These are phyloP conservation scores for Acropternis orthonyx DNA, from an alignment of 2,797 vertebrate species.

Conservation along the genomic window DNA sequence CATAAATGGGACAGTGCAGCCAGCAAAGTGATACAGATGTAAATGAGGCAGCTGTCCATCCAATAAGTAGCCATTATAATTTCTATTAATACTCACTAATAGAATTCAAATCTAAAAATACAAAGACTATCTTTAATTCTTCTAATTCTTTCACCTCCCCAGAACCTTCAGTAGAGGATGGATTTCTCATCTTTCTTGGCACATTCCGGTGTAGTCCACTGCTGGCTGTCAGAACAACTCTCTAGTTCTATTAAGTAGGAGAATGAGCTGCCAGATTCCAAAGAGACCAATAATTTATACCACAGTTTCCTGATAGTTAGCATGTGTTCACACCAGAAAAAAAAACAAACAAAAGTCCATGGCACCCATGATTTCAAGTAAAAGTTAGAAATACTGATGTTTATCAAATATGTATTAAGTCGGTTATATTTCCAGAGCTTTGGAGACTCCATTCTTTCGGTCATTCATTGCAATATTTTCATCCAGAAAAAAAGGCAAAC, in stretches of 20 bases:
- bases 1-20: not conserved
- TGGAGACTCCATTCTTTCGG: not conserved
- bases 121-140: not conserved
- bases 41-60: not conserved
- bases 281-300: not conserved
- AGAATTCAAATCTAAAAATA: not conserved
- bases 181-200: not conserved
- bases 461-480: not conserved
- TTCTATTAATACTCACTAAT: not conserved
- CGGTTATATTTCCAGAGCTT: not conserved
- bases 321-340: not conserved
- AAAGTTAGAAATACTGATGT: not conserved
- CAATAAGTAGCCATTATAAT: not conserved
- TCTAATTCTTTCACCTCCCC: not conserved
- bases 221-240: not conserved
- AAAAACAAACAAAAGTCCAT: fast-evolving
- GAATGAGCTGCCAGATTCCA: not conserved
- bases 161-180: not conserved
- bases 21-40: not conserved
- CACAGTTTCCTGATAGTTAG: not conserved
- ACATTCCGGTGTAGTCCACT: not conserved
- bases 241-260: not conserved
- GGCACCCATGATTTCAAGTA: not conserved
- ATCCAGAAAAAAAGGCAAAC: not conserved
- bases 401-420: not conserved